Percentiles rank a stretch among this genome's conserved stretches.
These are phyloP conservation scores for Pangasius krempfi DNA, from an alignment of 2,797 vertebrate species.

Conservation along the genomic window DNA sequence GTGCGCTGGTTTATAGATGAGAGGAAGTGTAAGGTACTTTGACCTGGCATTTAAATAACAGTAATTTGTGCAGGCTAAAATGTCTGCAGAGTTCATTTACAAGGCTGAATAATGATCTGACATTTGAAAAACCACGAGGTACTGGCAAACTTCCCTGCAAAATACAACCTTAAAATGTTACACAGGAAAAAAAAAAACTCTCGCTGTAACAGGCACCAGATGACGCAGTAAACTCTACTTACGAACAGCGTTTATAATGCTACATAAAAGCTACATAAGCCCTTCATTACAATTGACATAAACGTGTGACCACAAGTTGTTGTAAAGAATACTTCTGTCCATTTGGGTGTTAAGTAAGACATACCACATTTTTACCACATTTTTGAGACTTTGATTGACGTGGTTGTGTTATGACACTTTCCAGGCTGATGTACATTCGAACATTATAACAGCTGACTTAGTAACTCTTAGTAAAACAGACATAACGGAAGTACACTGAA, in stretches of 20 bases:
- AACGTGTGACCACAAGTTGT: background rate
- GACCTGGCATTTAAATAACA: background rate
- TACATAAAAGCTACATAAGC: background rate
- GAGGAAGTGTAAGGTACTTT: background rate
- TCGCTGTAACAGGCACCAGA: background rate
- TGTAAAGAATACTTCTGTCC: background rate
- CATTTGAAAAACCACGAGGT: conserved; percentile 35
- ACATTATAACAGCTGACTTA: background rate
- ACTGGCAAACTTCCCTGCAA: background rate
- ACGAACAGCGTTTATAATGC: background rate
- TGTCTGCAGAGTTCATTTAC: conserved; percentile 46
- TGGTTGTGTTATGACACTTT: background rate
- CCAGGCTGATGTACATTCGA: background rate
- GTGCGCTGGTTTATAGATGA: conserved; percentile 28
- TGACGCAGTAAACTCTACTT: background rate
- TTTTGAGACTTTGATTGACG: background rate
- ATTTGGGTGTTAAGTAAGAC: background rate
- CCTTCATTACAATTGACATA: background rate
- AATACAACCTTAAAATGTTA: background rate
- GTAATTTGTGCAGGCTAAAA: conserved; percentile 33
- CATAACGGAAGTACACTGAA: background rate
- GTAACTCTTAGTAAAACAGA: background rate
- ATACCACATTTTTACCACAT: background rate
- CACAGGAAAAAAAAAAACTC: background rate
- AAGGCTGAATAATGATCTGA: conserved; percentile 49